Base-by-base conservation (phyloP, 2,888 invertebrate genomes). In the Dicyrtomina minuta region DNA sequence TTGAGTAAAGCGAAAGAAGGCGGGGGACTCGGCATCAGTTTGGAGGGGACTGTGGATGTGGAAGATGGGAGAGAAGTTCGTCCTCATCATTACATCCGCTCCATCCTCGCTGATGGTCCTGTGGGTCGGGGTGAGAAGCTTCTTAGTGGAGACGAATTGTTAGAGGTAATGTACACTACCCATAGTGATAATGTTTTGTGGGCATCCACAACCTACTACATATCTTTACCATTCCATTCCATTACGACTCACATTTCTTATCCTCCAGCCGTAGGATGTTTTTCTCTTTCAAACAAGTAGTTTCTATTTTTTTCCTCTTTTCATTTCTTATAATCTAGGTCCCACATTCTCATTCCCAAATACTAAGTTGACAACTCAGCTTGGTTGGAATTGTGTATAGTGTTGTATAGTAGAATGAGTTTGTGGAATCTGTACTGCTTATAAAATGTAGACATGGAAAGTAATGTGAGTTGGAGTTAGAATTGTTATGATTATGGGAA, bases 31-130 rank as follows among this genome's bases (percentile, higher is more conserved):
- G 98, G 98, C 43, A 96, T 99, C 79, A 97, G 96, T 61, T 85
- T 98, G 73, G 97, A 98, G 82, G 98, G 99, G 64, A 99, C 99
- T 0, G 98, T 97, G 49, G 99, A 99, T 82, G 96, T 99, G 66
- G 97, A 98, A 84, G 91, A 93, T 79, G 98, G 98, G 0, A 88
- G 92, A 69, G 98, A 99, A 84, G 94, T 97, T 53, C 87, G 97
- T 70, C 98, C 99, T 1, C 99, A 99, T 84, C 99, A 98, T 85
- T 79, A 87, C 79, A 97, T 99, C 80, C 89, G 98, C 77, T 95
- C 95, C 66, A 96, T 99, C 79, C 85, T 98, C 79, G 90, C 93
- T n/a, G 96, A 97, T 82, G 98, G 99, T 1, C 98, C 99, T 0
- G 97, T 99, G 1, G 98, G 97, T 5, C 88, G 90, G 76, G 96